Percentiles rank a stretch among this genome's conserved stretches.
phyloP scores from a whole-genome alignment of 2,797 vertebrate genomes.

The Scyliorhinus canicula region DNA sequence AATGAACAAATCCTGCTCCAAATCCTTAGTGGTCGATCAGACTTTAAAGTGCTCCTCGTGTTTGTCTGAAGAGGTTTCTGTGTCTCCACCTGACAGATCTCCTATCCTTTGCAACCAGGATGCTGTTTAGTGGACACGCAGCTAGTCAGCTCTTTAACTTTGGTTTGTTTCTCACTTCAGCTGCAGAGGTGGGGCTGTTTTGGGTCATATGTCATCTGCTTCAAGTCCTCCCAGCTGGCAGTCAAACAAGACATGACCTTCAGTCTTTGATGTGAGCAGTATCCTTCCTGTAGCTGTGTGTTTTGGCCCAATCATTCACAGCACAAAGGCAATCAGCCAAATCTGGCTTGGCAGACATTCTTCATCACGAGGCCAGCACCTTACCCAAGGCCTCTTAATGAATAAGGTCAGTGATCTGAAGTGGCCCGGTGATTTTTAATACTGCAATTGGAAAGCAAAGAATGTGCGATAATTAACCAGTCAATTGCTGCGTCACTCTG shows the following conservation, averaged over 20 bases:
- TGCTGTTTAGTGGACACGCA: background rate
- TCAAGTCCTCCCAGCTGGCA: background rate
- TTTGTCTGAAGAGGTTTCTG: background rate
- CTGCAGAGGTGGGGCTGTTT: background rate
- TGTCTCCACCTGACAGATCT: background rate
- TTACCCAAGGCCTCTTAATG: background rate
- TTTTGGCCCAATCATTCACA: background rate
- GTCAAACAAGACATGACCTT: background rate
- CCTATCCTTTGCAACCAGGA: background rate
- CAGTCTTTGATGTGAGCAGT: background rate
- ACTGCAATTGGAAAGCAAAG: background rate
- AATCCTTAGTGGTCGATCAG: background rate
- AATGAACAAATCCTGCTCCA: background rate
- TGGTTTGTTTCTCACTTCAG: background rate
- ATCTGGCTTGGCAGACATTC: background rate
- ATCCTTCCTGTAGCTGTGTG: background rate
- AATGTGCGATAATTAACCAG: background rate
- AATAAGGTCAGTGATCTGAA: background rate
- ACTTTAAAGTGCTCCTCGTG: background rate
- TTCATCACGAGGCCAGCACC: background rate
- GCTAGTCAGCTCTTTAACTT: background rate
- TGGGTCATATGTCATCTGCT: background rate
- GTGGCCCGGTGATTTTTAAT: background rate
- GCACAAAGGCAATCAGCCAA: slow-evolving; percentile 18
- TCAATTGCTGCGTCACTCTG: background rate